Evolutionary conservation across 1,140 invertebrate species (phyloP), one percentile per base, ranked within the genome.

Genomic region (Ectropis grisescens): DNA sequence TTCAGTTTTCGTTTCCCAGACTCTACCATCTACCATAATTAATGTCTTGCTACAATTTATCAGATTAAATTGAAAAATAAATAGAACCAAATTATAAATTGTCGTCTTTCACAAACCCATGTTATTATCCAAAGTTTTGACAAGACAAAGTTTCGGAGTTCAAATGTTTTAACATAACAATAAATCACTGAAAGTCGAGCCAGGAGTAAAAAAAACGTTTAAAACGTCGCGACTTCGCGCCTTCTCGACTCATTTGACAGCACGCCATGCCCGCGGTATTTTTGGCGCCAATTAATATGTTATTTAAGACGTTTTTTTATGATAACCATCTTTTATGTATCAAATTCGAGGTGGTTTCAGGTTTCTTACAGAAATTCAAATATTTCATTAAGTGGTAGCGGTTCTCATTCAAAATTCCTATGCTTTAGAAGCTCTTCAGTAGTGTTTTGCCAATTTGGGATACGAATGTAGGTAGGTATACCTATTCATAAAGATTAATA

Each of bases 261-360:
- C 28, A 13, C 28, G 28, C 11, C 13, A 14, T 13, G 28, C 11
- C 11, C 15, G 10, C 23, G 22, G n/a, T 29, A 38, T 38, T 27
- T 19, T 32, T 16, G 28, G 28, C 28, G 28, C 28, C 28, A 29
- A 29, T 29, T 29, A 29, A 29, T 13, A 22, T 22, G 19, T 22
- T 22, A 22, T 9, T 22, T 9, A 5, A 22, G 19, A 22, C 9
- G 19, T 5, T 22, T 5, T 9, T 22, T 9, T 22, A 22, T 22
- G 9, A 4, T 9, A 4, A 22, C 4, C 4, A 5, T 5, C 19
- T 22, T 22, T 22, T 22, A 5, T 22, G n/a, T n/a, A n/a, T n/a
- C n/a, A n/a, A n/a, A n/a, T 22, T 22, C 19, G 19, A 9, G 19
- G 19, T 22, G 19, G 9, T 4, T 22, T 22, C 4, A 5, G 4